Evolutionary conservation across 2,797 vertebrate genomes (phyloP).

Genomic region (Neomorphus geoffroyi): DNA sequence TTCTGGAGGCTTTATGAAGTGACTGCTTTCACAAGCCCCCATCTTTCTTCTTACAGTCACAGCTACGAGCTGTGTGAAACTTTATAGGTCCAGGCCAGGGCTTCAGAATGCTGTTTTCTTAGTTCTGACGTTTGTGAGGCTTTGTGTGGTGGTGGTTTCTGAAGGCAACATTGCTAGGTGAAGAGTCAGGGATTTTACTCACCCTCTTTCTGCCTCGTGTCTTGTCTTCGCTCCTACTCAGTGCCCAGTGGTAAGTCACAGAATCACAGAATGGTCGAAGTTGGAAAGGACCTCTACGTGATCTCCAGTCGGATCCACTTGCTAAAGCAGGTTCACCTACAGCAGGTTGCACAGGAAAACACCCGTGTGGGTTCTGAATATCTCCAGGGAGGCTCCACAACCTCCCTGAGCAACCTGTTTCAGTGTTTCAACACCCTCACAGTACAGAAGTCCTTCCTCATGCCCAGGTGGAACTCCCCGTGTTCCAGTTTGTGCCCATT

Average conservation of each 20-base stretch:
- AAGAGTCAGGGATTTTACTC: background rate
- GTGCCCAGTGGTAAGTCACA: background rate
- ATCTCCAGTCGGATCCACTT: too few relatives aligned
- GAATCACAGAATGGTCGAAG: too few relatives aligned
- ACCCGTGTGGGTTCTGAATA: too few relatives aligned
- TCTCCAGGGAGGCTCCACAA: too few relatives aligned
- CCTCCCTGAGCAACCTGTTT: too few relatives aligned
- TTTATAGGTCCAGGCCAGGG: background rate
- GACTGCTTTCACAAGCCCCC: background rate
- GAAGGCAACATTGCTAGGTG: background rate
- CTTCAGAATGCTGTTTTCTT: background rate
- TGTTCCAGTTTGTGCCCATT: too few relatives aligned
- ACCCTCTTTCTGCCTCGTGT: background rate
- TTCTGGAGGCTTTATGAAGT: background rate
- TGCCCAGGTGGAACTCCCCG: too few relatives aligned
- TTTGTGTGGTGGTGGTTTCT: background rate
- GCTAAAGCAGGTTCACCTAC: too few relatives aligned
- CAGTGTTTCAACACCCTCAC: too few relatives aligned
- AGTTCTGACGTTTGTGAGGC: rapidly evolving
- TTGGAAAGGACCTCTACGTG: too few relatives aligned
- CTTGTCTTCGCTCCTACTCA: background rate
- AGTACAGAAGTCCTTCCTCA: too few relatives aligned
- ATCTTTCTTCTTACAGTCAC: background rate
- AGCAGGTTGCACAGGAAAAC: too few relatives aligned
- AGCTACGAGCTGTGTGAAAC: rapidly evolving